Percentiles rank a stretch among this genome's conserved stretches.
Conservation (phyloP, 2,113 vertebrate species). For the Pomatostomus ruficeps region DNA sequence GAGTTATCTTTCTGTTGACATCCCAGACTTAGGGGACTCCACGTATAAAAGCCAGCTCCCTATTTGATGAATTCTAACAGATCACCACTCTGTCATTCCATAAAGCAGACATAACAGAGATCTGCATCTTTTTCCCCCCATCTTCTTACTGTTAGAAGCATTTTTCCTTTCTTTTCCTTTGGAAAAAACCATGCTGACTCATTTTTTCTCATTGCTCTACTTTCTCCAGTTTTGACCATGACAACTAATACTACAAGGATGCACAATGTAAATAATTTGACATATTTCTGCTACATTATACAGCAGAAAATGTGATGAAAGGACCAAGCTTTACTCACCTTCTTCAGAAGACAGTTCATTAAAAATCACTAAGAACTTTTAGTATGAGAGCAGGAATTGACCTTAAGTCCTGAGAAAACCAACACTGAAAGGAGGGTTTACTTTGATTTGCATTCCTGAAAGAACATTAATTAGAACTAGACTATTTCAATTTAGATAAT, state of each 20-base stretch:
- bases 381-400: background rate
- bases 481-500: background rate
- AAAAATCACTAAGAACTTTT: background rate
- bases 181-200: background rate
- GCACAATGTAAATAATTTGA: background rate
- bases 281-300: background rate
- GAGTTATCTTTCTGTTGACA: background rate
- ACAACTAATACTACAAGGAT: background rate
- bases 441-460: background rate
- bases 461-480: background rate
- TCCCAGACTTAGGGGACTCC: background rate
- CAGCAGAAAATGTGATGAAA: background rate
- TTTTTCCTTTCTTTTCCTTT: background rate
- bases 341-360: background rate
- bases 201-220: background rate
- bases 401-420: background rate
- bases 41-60: background rate
- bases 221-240: background rate
- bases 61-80: background rate
- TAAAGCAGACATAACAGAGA: background rate
- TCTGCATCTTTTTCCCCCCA: fast-evolving
- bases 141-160: background rate
- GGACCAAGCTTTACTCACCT: background rate
- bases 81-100: background rate
- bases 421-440: background rate